phyloP scores from a whole-genome alignment of 2,113 vertebrate genomes.

The Peromyscus polionotus region DNA sequence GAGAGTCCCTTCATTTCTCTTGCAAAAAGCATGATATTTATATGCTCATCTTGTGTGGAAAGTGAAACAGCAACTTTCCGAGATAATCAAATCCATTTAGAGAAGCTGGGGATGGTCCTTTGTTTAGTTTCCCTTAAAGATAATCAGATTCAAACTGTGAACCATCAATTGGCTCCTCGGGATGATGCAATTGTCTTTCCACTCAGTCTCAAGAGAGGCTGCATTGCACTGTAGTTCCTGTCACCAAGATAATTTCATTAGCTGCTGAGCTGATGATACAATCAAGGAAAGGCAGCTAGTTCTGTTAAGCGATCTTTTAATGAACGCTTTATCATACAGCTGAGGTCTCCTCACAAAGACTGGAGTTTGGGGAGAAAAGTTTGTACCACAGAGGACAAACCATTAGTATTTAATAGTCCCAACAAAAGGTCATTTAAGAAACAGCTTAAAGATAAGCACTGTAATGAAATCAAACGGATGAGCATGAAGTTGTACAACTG shows the following conservation, averaged over 20 bases:
- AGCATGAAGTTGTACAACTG: constrained; percentile 3
- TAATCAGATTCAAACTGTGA: constrained; percentile 89
- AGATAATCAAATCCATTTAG: constrained; percentile 81
- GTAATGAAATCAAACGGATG: constrained; percentile 81
- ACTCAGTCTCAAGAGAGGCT: constrained; percentile 85
- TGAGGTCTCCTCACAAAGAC: constrained; percentile 49
- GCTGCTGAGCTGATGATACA: constrained; percentile 86
- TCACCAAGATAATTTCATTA: constrained; percentile 91
- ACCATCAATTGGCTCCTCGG: constrained; percentile 86
- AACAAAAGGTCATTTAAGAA: constrained; percentile 84
- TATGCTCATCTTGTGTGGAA: constrained; percentile 61
- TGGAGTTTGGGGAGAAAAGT: constrained; percentile 78
- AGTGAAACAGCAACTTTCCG: constrained; percentile 79
- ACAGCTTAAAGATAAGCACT: constrained; percentile 79
- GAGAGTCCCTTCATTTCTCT: background rate
- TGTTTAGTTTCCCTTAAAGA: constrained; percentile 83
- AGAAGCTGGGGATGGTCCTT: constrained; percentile 84
- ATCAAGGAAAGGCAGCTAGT: constrained; percentile 86
- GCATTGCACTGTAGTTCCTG: constrained; percentile 85
- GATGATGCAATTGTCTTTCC: constrained; percentile 84
- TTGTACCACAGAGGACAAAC: constrained; percentile 77
- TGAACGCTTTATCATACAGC: constrained; percentile 85
- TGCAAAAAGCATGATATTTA: background rate
- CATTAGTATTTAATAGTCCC: constrained; percentile 82
- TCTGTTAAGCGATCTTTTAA: constrained; percentile 86